Base-by-base conservation (phyloP, 2,113 vertebrate species). In the Aptenodytes forsteri region DNA sequence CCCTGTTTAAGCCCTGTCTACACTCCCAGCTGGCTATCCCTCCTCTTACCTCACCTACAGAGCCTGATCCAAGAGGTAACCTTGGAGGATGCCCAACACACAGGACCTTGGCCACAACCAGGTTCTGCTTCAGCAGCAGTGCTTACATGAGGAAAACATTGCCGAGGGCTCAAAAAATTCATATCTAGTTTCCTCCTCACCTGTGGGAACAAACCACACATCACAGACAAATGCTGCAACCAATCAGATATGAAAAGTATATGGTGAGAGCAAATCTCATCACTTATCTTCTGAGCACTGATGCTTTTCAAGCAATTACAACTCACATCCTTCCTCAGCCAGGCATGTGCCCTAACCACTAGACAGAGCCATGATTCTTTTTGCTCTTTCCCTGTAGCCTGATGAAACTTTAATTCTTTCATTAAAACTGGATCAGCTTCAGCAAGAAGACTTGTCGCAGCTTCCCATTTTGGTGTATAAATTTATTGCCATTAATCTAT, bases 371-470 rank as follows among this genome's bases (percentile, higher is more conserved):
- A 85, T 93, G 93, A 87, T 69, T 89, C 89, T 89, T 89, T 66
- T 64, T 10, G 1, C 40, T 91, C 38, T 75, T 79, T 91, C 61
- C 46, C 44, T 95, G 47, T 76, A 75, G 40, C 65, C 52, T 90
- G 84, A 94, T 97, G 81, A 97, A 97, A 96, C 87, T 97, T 96
- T 97, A 97, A 97, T 96, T 94, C 73, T 94, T 96, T 94, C 89
- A 97, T 97, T 96, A 95, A 94, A 87, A 67, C 73, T 84, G 78
- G 78, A 94, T 92, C 78, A 93, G 70, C 73, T 91, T 87, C 69
- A 83, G 62, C 72, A 92, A 73, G 54, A 92, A 49, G 56, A 52
- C 52, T 79, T 93, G 72, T 76, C 73, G 93, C 1, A 9, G 61
- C 13, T 92, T 89, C 70, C 56, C 73, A 42, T 89, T 89, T 85